Percentiles rank a stretch among this genome's conserved stretches.
Evolutionary conservation across 2,113 vertebrate genomes (phyloP).

Genomic region (Merops nubicus): DNA sequence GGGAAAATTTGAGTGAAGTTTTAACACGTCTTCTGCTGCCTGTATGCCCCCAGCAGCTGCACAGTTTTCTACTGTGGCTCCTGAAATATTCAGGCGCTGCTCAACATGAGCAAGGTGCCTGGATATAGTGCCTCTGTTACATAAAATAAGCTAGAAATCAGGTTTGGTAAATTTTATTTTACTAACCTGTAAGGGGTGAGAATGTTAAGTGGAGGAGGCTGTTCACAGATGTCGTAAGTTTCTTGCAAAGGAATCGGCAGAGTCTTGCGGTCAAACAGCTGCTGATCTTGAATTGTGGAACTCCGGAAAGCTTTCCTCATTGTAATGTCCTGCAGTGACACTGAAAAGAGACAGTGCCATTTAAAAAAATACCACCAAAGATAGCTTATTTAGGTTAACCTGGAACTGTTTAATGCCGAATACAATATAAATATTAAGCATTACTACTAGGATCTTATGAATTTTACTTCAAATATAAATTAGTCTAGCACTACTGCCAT

Average conservation of each 20-base stretch:
- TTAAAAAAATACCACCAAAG: not conserved
- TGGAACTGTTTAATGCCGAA: not conserved
- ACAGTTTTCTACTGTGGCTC: not conserved
- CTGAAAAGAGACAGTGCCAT: conserved; percentile 70
- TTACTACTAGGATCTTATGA: not conserved
- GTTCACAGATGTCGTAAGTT: conserved; percentile 91
- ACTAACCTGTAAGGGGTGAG: conserved; percentile 94
- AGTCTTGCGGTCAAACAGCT: conserved; percentile 93
- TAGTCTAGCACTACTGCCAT: not conserved
- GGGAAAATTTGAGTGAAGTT: not conserved
- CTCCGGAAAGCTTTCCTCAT: conserved; percentile 99
- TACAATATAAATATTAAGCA: not conserved
- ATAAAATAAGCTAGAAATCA: not conserved
- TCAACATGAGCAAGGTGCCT: not conserved
- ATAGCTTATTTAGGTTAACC: not conserved
- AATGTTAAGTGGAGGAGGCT: conserved; percentile 96
- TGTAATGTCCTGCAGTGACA: conserved; percentile 97
- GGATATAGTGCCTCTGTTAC: not conserved
- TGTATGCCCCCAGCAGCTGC: not conserved
- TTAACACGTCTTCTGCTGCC: not conserved
- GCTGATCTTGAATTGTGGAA: conserved; percentile 95
- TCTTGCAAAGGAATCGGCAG: conserved; percentile 95
- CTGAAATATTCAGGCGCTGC: not conserved
- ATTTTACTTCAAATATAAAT: not conserved
- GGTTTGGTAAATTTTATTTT: not conserved